Base-by-base conservation (phyloP, 2,888 invertebrate genomes). In the Odontocolon sp. region DNA sequence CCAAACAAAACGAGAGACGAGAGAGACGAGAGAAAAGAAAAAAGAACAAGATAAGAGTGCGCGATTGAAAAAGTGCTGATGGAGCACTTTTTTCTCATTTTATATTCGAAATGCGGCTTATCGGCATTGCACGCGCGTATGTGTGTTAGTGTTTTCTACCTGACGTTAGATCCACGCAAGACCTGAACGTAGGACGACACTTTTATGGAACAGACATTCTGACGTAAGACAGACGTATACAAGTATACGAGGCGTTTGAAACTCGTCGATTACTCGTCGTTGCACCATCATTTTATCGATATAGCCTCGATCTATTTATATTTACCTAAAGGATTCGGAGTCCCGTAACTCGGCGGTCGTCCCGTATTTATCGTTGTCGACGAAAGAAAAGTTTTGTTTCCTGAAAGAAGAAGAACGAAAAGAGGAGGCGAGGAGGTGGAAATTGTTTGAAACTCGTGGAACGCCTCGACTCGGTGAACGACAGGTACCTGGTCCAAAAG, bases 401-500 rank as follows among this genome's bases (percentile, higher is more conserved):
- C 89, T 89, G 81, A 21, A 82, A 81, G 47, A 72, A 73, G 57
- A 61, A 56, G n/a, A 47, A 21, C 3, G n/a, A 8, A 36, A 36
- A 36, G n/a, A n/a, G n/a, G n/a, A n/a, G n/a, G n/a, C n/a, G n/a
- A n/a, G n/a, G n/a, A n/a, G n/a, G n/a, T n/a, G n/a, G n/a, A n/a
- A n/a, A n/a, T n/a, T n/a, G n/a, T n/a, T n/a, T n/a, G n/a, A n/a
- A n/a, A n/a, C n/a, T n/a, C n/a, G n/a, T n/a, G n/a, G n/a, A n/a
- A n/a, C n/a, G n/a, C n/a, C n/a, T n/a, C n/a, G n/a, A n/a, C n/a
- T n/a, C n/a, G n/a, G n/a, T n/a, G n/a, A n/a, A n/a, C n/a, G n/a
- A n/a, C n/a, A n/a, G n/a, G n/a, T n/a, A 90, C 90, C 89, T 80
- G 88, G 86, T 56, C 86, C 84, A 86, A 94, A 94, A 3, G 94